These are phyloP conservation scores for Stenchaetothrips biformis DNA, from an alignment of 2,888 invertebrate species.

Conservation along the genomic window DNA sequence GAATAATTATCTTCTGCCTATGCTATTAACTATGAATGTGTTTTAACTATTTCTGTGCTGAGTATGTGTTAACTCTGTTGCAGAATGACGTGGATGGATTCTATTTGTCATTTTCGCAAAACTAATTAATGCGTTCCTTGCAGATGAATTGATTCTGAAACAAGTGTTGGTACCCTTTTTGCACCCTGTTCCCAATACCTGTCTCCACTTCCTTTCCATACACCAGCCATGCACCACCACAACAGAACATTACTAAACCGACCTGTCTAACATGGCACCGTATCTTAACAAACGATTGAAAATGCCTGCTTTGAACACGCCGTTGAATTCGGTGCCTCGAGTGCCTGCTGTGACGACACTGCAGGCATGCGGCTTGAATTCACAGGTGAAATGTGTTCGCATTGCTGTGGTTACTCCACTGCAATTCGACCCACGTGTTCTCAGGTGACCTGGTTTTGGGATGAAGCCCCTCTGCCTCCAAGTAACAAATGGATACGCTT, in stretches of 20 bases:
- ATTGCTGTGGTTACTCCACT: not conserved
- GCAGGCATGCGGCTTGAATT: not conserved
- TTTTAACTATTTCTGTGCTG: slow-evolving; percentile 5
- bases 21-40: not conserved
- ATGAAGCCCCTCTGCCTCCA: slow-evolving; percentile 45
- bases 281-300: slow-evolving; percentile 6
- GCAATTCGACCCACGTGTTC: not conserved
- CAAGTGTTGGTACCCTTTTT: slow-evolving; percentile 7
- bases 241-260: slow-evolving; percentile 16
- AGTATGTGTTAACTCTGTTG: slow-evolving; percentile 16
- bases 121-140: slow-evolving; percentile 23
- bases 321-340: not conserved
- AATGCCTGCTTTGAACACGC: not conserved
- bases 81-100: slow-evolving; percentile 20
- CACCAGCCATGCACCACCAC: slow-evolving; percentile 11
- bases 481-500: slow-evolving; percentile 41
- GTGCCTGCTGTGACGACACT: not conserved
- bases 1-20: slow-evolving; percentile 23
- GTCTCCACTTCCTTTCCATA: slow-evolving; percentile 6
- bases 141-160: not conserved
- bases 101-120: slow-evolving; percentile 19
- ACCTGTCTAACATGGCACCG: slow-evolving; percentile 20
- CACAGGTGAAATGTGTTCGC: not conserved
- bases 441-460: not conserved
- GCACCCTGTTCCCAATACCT: slow-evolving; percentile 4